Evolutionary conservation across 2,113 vertebrate species (phyloP), one percentile per base, ranked within the genome.

Genomic region (Pantherophis guttatus): DNA sequence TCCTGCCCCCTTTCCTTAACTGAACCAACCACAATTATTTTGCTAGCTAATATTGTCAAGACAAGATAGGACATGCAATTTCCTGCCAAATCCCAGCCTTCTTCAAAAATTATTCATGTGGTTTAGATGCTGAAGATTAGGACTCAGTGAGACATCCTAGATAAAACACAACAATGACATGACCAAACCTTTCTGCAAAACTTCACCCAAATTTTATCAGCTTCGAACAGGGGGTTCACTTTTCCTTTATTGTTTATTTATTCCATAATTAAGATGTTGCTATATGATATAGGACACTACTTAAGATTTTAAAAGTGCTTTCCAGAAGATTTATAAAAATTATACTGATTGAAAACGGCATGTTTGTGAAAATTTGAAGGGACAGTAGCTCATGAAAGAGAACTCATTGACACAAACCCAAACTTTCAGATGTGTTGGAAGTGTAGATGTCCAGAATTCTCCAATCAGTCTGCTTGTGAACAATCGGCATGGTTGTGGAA

Each of bases 41-140:
- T 96, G 94, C 96, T 97, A 94, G 93, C 93, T 94, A 95, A 96
- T 96, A 93, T 93, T 52, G 1, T 23, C 86, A 95, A 95, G 96
- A 92, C 96, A 94, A 96, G 97, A 97, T 92, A 97, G 96, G 92
- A 96, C 97, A 96, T 95, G 96, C 94, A 94, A 95, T 96, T 97
- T 97, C 96, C 97, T 97, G 96, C 95, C 96, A 95, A 95, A 95
- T 96, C 95, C 94, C 94, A 94, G 96, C 95, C 95, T 92, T 93
- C 95, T 97, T 95, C 96, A 94, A 96, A 94, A 96, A 96, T 96
- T 97, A 97, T 97, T 97, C 93, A 94, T 97, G 97, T 95, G 96
- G 96, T 97, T 97, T 97, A 97, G 97, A 97, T 97, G 94, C 91
- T 95, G 91, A 95, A 96, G 97, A 97, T 97, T 97, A 97, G 93